A percentile compares a stretch with the other conserved stretches of the same genome.
phyloP scores from a whole-genome alignment of 2,797 vertebrate genomes.

The Tarsius wallacei region DNA sequence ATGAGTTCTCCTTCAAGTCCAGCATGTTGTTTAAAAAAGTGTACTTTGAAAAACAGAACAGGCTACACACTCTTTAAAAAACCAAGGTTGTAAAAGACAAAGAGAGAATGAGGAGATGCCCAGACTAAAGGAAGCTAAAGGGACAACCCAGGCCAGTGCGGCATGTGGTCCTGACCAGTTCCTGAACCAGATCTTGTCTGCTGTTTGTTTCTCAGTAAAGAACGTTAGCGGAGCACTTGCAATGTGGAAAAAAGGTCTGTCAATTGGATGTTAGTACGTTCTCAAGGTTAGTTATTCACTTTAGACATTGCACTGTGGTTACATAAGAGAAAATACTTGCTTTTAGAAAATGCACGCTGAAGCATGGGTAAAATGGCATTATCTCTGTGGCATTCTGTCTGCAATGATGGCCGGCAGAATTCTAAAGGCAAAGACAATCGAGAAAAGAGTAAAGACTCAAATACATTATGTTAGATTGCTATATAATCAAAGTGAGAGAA shows the following conservation, averaged over 20 bases:
- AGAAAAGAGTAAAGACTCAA: neutral
- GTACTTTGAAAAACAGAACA: neutral
- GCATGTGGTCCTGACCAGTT: rapidly evolving
- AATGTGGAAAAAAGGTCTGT: no score
- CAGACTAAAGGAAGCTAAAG: neutral
- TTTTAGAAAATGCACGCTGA: neutral
- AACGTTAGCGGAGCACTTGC: neutral
- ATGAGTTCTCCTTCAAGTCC: neutral
- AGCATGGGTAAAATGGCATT: neutral
- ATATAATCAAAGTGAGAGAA: neutral
- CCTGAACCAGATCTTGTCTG: rapidly evolving
- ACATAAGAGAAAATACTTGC: neutral
- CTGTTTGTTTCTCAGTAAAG: neutral
- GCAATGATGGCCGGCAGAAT: neutral
- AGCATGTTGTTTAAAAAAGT: neutral
- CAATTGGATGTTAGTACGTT: no score
- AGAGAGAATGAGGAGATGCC: neutral
- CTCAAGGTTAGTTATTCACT: neutral
- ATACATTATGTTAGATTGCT: no score
- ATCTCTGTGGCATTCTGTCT: no score
- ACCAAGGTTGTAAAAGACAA: neutral
- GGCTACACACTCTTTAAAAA: neutral
- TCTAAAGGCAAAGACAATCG: neutral
- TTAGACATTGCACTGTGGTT: neutral
- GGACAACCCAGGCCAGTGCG: rapidly evolving